Percentiles rank a stretch among this genome's conserved stretches.
phyloP scores from a whole-genome alignment of 2,888 invertebrate species.

The Polietes domitor region DNA sequence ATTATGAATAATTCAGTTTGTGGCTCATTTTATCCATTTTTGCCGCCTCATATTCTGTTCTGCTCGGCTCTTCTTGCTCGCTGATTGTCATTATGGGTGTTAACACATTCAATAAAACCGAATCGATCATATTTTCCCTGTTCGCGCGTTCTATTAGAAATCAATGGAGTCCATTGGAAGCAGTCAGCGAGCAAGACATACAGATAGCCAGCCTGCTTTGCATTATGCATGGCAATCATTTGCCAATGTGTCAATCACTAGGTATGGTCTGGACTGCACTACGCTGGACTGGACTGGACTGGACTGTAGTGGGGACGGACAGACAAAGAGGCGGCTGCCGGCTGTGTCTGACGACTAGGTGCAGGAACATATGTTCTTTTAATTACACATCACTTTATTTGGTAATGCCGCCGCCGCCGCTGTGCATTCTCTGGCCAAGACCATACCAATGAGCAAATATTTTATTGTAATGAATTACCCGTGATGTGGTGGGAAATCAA shows the following conservation, averaged over 20 bases:
- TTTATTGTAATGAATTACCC: not conserved
- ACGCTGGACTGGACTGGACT: not conserved
- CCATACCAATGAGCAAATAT: not conserved
- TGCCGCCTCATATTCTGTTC: slow-evolving; percentile 28
- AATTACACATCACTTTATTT: slow-evolving; percentile 59
- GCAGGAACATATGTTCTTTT: slow-evolving; percentile 65
- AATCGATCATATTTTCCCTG: slow-evolving; percentile 24
- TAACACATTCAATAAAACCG: slow-evolving; percentile 25
- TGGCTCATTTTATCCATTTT: slow-evolving; percentile 52
- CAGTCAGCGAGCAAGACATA: not conserved
- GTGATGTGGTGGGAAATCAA: not conserved
- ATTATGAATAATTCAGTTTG: slow-evolving; percentile 70
- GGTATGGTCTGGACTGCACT: not conserved
- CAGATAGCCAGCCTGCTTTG: not conserved
- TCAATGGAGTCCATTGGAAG: not conserved
- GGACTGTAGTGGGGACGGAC: too few relatives aligned
- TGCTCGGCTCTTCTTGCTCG: not conserved
- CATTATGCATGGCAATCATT: slow-evolving; percentile 35
- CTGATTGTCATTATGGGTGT: not conserved
- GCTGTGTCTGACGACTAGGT: slow-evolving; percentile 40
- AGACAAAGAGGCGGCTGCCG: not conserved
- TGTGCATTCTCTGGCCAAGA: not conserved
- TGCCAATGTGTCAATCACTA: slow-evolving; percentile 31
- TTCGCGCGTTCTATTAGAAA: slow-evolving; percentile 21
- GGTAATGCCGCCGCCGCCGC: not conserved